Conservation (phyloP, 2,113 vertebrate genomes). For the Carettochelys insculpta region DNA sequence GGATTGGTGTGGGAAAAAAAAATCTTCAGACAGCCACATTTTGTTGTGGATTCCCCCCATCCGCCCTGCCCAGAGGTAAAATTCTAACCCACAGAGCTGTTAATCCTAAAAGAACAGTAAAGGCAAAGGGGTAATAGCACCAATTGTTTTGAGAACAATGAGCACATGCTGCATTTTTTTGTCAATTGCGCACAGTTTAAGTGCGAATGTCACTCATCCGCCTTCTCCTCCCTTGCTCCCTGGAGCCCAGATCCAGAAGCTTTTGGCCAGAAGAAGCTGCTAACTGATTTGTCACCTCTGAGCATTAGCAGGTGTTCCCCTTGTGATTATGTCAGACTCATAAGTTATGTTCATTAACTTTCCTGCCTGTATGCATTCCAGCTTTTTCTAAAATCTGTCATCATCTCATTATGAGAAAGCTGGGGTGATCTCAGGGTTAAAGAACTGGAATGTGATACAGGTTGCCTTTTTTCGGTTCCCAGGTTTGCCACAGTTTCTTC, state of each 20-base stretch:
- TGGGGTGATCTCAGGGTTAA: background rate
- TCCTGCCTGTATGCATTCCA: background rate
- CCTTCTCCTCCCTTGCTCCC: background rate
- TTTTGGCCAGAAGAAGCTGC: background rate
- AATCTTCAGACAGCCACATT: constrained; percentile 1
- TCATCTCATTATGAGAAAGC: background rate
- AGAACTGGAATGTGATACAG: background rate
- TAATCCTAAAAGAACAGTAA: constrained; percentile 75
- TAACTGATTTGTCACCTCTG: background rate
- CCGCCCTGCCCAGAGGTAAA: constrained; percentile 56
- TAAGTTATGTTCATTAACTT: background rate
- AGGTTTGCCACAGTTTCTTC: background rate
- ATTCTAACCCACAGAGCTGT: constrained; percentile 63
- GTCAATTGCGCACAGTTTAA: accelerated
- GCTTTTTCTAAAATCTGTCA: background rate
- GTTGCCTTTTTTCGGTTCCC: background rate
- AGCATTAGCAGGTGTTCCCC: background rate
- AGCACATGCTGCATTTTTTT: constrained; percentile 30
- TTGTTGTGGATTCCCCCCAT: constrained; percentile 9
- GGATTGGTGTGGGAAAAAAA: background rate
- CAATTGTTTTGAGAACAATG: constrained; percentile 37
- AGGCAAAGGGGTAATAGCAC: constrained; percentile 47
- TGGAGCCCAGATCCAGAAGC: accelerated
- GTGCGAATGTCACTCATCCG: background rate
- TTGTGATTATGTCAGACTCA: background rate